These are phyloP conservation scores for Reinhardtius hippoglossoides DNA, from an alignment of 2,113 vertebrate genomes.

Conservation along the genomic window DNA sequence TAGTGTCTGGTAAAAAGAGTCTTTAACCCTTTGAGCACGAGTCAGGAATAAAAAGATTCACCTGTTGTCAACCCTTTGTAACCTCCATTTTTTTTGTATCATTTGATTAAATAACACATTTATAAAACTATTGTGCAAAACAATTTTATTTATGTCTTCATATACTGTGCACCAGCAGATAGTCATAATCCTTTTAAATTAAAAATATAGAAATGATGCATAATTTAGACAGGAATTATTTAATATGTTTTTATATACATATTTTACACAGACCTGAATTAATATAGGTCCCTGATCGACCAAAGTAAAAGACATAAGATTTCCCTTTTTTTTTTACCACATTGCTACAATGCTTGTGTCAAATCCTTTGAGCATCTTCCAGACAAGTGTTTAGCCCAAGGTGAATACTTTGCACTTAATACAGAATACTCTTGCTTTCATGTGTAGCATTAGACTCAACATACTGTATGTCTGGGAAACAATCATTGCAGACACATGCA, in stretches of 20 bases:
- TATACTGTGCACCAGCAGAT: slow-evolving; percentile 87
- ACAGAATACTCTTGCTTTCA: slow-evolving; percentile 31
- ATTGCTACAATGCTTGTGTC: slow-evolving; percentile 58
- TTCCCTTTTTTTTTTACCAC: slow-evolving; percentile 41
- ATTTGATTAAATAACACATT: slow-evolving; percentile 87
- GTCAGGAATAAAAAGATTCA: slow-evolving; percentile 83
- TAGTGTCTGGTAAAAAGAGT: slow-evolving; percentile 88
- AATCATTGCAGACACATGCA: slow-evolving; percentile 20
- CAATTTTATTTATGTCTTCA: slow-evolving; percentile 86
- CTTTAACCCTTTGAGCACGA: slow-evolving; percentile 99
- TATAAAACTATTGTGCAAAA: slow-evolving; percentile 97
- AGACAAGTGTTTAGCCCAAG: slow-evolving; percentile 42
- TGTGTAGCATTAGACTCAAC: slow-evolving; percentile 38
- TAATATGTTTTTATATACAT: slow-evolving; percentile 84
- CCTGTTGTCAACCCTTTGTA: slow-evolving; percentile 69
- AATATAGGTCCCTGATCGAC: slow-evolving; percentile 82
- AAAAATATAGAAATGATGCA: slow-evolving; percentile 89
- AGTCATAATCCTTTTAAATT: slow-evolving; percentile 86
- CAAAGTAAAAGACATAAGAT: slow-evolving; percentile 71
- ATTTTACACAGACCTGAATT: slow-evolving; percentile 87
- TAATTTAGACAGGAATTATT: slow-evolving; percentile 87
- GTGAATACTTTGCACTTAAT: slow-evolving; percentile 33
- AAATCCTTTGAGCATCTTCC: slow-evolving; percentile 43
- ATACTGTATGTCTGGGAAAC: slow-evolving; percentile 27
- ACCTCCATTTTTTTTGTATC: slow-evolving; percentile 71